Evolutionary conservation across 1,140 invertebrate genomes (phyloP).

Genomic region (Brachionus angularis): DNA sequence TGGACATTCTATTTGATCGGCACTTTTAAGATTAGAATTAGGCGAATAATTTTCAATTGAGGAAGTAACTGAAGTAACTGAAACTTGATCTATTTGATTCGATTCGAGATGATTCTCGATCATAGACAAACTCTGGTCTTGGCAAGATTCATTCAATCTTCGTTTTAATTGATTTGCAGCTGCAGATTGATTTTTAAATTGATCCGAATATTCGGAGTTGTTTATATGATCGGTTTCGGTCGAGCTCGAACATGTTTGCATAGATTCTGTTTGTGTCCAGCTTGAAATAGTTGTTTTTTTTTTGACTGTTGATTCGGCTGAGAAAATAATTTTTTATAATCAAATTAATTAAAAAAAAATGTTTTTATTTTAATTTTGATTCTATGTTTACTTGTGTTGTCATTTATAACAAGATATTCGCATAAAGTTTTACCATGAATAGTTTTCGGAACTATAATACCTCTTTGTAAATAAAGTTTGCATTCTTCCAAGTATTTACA

Average conservation of each 20-base stretch:
- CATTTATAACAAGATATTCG: slow-evolving; percentile 10
- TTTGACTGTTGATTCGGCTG: not conserved
- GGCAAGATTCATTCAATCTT: no score
- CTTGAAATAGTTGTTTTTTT: not conserved
- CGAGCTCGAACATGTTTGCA: not conserved
- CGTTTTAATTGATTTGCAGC: no score
- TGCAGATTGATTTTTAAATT: no score
- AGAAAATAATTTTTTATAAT: not conserved
- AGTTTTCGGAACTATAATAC: slow-evolving; percentile 25
- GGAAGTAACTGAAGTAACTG: not conserved
- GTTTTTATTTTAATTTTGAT: no score
- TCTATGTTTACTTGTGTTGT: not conserved
- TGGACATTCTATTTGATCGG: not conserved
- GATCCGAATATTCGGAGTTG: no score
- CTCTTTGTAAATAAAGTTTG: slow-evolving; percentile 21
- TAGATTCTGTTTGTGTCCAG: not conserved
- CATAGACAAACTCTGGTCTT: no score
- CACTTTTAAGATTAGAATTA: no score
- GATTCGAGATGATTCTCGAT: no score
- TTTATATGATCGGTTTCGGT: not conserved
- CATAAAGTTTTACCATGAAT: slow-evolving; percentile 33
- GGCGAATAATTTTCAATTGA: slow-evolving; percentile 10
- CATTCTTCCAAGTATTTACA: slow-evolving; percentile 40
- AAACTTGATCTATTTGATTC: slow-evolving; percentile 26
- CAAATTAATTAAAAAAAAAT: no score